Evolutionary conservation across 2,888 invertebrate species (phyloP), one percentile per base, ranked within the genome.

Genomic region (Oxystoma pomonae): DNA sequence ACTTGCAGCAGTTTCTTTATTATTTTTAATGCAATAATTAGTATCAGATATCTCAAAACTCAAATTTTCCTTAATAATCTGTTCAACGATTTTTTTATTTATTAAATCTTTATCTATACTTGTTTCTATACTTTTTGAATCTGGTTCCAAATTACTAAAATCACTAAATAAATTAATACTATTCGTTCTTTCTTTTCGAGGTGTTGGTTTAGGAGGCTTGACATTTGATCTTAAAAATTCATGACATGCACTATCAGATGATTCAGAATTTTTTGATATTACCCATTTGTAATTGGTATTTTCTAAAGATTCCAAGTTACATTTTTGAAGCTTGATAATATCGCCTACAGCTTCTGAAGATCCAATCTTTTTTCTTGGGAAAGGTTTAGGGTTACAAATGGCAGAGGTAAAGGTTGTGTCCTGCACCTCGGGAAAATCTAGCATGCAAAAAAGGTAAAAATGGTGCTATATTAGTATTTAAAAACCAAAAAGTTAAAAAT

Each of bases 401-500:
- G 66, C 66, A 52, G 68, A 68, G 66, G 65, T 67, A 67, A 71
- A 62, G 64, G 67, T 57, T 60, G 49, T 61, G 57, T 71, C 72
- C 70, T 68, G 69, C 70, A 70, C 67, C 71, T 69, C 66, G 60
- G 70, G 67, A 67, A 72, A 66, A 69, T 72, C 75, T 76, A 73
- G 70, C 76, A 76, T 77, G 77, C 75, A 76, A 75, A 67, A 67
- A 65, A 65, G 59, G 59, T 59, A 60, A 18, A 49, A 20, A 62
- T 65, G 65, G 65, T 62, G 58, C 57, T 49, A 59, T 65, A 59
- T 65, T 57, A 58, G 51, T 51, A 51, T 49, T n/a, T 18, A 63
- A 49, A 62, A 65, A 19, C 17, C 50, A 21, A 12, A 55, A 55
- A 55, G 9, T 9, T 16, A 16, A 9, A 55, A 16, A 55, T 9